Evolutionary conservation across 2,888 invertebrate species (phyloP), one percentile per base, ranked within the genome.

Genomic region (Eilema caniola): DNA sequence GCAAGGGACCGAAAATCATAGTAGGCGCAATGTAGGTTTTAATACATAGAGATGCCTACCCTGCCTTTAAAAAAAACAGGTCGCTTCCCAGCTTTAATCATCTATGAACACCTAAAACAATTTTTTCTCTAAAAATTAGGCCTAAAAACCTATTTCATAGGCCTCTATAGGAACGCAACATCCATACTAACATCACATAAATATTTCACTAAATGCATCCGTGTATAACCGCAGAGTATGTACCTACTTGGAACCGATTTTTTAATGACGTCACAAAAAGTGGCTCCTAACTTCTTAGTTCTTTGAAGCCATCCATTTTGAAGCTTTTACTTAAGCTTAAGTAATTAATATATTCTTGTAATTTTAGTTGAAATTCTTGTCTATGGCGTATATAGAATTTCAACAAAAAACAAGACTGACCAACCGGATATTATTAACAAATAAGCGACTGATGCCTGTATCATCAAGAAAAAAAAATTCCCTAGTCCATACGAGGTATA

Each of bases 141-240:
- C 82, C 76, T 61, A 60, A 1, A 57, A 70, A 76, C 78, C 78
- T 72, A 76, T 77, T 72, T 69, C 33, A 75, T 81, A 83, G 82
- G 83, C 83, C 83, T 67, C 67, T 74, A 73, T 82, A 83, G 82
- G 83, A 81, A 82, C 82, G 75, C 79, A 83, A 81, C 82, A 75
- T 72, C 70, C 74, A 75, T 77, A 80, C 79, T 70, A 72, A 82
- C 62, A 69, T 66, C 77, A 82, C 77, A 74, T 74, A 73, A 66
- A 69, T 62, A 71, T 73, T 71, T 76, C 71, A 75, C 71, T 81
- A 83, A 62, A 74, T 77, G 82, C 79, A 73, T 73, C 62, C 66
- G 64, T 74, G 53, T 72, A 20, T 69, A 64, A 25, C 41, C 37
- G 8, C 25, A 37, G 16, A 14, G 24, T 12, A n/a, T 56, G 56